Evolutionary conservation across 2,888 invertebrate genomes (phyloP).

Genomic region (Teinopalpus imperialis): DNA sequence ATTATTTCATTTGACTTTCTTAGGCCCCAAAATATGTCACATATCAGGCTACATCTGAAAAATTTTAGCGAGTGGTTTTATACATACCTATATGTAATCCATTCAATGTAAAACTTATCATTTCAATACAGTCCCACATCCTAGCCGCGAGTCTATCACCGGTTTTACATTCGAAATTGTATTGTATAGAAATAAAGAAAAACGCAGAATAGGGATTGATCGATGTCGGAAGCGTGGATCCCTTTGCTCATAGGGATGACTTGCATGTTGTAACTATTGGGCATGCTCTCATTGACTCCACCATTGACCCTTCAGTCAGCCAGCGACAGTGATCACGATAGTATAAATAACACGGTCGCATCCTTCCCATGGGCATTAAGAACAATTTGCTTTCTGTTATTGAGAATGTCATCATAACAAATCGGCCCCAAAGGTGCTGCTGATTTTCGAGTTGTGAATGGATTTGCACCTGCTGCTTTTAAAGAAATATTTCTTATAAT

Average conservation of each 20-base stretch:
- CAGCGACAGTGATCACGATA: conserved; percentile 63
- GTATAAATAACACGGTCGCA: conserved; percentile 69
- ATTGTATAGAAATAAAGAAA: conserved; percentile 23
- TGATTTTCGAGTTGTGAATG: conserved; percentile 48
- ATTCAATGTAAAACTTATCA: no score
- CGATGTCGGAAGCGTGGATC: conserved; percentile 74
- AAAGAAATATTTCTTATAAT: neutral
- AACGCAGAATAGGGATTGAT: conserved; percentile 39
- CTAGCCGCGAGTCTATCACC: no score
- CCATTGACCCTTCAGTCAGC: conserved; percentile 68
- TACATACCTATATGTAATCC: no score
- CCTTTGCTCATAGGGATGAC: conserved; percentile 71
- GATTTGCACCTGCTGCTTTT: conserved; percentile 43
- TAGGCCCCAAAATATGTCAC: no score
- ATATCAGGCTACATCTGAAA: no score
- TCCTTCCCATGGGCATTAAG: conserved; percentile 62
- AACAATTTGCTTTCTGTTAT: conserved; percentile 47
- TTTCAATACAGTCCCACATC: no score
- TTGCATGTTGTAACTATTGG: conserved; percentile 73
- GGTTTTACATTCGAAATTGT: conserved; percentile 12
- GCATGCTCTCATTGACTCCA: conserved; percentile 77
- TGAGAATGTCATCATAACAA: conserved; percentile 53
- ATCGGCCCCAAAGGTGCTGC: conserved; percentile 59
- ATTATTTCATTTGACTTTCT: no score
- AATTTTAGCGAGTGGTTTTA: no score